Conservation (phyloP, 2,113 vertebrate genomes). For the Pogonocichla stellata region DNA sequence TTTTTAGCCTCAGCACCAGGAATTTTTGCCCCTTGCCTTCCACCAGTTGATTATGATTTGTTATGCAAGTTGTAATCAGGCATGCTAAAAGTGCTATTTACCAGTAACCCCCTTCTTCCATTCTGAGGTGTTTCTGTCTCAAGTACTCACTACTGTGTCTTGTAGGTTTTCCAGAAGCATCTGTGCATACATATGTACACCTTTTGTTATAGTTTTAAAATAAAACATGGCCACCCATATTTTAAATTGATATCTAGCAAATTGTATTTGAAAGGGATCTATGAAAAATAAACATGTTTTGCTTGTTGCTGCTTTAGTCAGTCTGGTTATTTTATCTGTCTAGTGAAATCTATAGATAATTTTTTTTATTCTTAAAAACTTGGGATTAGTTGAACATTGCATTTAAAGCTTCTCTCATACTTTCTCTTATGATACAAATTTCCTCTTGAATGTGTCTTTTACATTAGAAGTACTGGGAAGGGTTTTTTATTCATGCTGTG, state of each 20-base stretch:
- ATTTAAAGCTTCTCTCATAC: background rate
- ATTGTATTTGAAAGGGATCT: background rate
- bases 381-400: background rate
- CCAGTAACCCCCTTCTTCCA: background rate
- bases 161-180: background rate
- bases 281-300: background rate
- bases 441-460: background rate
- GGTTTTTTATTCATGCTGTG: background rate
- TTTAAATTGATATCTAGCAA: background rate
- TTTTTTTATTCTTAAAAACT: background rate
- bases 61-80: background rate
- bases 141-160: background rate
- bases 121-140: background rate
- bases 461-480: background rate
- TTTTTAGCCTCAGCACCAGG: background rate
- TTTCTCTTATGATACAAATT: background rate
- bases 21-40: background rate
- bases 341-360: background rate
- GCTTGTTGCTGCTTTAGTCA: background rate
- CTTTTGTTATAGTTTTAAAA: background rate
- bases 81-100: background rate
- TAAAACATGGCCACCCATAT: background rate
- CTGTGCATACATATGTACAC: background rate
- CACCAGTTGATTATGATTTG: background rate
- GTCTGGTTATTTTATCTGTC: background rate